These are phyloP conservation scores for Callyntrura guangdongensis DNA, from an alignment of 2,888 invertebrate species.

Conservation along the genomic window DNA sequence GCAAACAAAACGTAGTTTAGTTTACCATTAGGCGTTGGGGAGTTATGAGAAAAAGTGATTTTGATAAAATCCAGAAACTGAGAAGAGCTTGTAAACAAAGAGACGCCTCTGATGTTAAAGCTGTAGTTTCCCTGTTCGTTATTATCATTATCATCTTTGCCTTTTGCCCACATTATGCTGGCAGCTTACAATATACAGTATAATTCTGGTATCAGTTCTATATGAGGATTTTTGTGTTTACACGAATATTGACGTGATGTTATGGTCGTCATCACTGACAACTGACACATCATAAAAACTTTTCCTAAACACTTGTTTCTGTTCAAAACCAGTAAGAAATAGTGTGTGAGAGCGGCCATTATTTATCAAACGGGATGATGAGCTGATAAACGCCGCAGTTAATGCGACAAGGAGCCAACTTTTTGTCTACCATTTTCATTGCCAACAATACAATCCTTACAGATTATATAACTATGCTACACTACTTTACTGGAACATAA, in stretches of 20 bases:
- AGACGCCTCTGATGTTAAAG: background rate
- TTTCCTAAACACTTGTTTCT: too few species aligned
- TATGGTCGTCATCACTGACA: background rate
- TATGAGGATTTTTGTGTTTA: background rate
- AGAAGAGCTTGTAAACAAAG: background rate
- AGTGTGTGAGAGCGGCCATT: too few species aligned
- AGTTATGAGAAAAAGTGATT: background rate
- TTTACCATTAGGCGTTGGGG: background rate
- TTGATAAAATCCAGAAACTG: background rate
- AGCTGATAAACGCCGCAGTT: too few species aligned
- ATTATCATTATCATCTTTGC: background rate
- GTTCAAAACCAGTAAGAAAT: too few species aligned
- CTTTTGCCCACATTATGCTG: background rate
- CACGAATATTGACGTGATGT: background rate
- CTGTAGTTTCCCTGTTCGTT: background rate
- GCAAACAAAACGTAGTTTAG: background rate
- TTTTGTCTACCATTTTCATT: too few species aligned
- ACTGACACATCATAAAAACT: too few species aligned
- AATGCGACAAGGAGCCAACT: too few species aligned
- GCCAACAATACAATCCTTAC: too few species aligned
- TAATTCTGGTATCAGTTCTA: background rate
- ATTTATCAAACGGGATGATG: too few species aligned
- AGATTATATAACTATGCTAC: too few species aligned
- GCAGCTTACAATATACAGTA: background rate
- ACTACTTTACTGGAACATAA: too few species aligned